These are phyloP conservation scores for Callyntrura guangdongensis DNA, from an alignment of 2,888 invertebrate genomes.

Conservation along the genomic window DNA sequence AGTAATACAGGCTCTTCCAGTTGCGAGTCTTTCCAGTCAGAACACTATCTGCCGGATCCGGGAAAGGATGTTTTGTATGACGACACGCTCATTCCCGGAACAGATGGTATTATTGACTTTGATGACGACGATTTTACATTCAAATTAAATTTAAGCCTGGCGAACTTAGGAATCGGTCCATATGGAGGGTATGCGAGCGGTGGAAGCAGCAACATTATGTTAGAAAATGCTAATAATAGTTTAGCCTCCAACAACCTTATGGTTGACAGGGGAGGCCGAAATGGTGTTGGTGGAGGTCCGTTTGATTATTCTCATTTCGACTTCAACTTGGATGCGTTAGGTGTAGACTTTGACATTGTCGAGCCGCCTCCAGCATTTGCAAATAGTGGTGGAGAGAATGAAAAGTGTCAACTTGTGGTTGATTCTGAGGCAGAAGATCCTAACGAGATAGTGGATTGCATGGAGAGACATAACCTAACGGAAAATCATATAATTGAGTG, in stretches of 20 bases:
- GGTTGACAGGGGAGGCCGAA: neutral
- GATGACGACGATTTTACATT: conserved; percentile 80
- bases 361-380: conserved; percentile 79
- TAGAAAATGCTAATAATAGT: conserved; percentile 32
- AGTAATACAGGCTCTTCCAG: conserved; percentile 81
- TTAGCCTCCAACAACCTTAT: neutral
- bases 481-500: conserved; percentile 68
- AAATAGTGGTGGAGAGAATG: conserved; percentile 65
- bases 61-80: conserved; percentile 79
- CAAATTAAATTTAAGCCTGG: conserved; percentile 77
- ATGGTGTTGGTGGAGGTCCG: conserved; percentile 6
- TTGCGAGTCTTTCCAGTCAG: conserved; percentile 80
- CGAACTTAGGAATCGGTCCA: conserved; percentile 77
- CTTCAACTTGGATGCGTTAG: conserved; percentile 76
- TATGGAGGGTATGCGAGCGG: conserved; percentile 37
- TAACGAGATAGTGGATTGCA: conserved; percentile 63
- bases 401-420: conserved; percentile 79
- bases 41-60: conserved; percentile 81
- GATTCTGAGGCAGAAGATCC: conserved; percentile 79
- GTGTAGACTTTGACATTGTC: conserved; percentile 80
- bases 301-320: conserved; percentile 71
- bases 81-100: conserved; percentile 71
- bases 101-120: conserved; percentile 73
- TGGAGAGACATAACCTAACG: conserved; percentile 66
- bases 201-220: conserved; percentile 8